Evolutionary conservation across 2,113 vertebrate genomes (phyloP).

Genomic region (Varanus salvator): DNA sequence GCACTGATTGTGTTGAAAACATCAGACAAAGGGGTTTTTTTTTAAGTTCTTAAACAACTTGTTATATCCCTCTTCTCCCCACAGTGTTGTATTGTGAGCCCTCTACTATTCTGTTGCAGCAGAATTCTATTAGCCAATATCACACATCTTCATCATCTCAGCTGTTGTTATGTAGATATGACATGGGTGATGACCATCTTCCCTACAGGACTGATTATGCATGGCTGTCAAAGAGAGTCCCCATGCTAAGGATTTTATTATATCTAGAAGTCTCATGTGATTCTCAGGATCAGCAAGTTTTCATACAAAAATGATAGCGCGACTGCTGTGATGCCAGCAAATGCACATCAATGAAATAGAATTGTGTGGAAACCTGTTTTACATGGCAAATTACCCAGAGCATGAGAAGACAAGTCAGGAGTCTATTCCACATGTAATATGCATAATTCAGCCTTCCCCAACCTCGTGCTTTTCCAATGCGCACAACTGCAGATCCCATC

Average conservation of each 20-base stretch:
- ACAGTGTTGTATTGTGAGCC: slow-evolving; percentile 40
- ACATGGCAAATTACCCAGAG: slow-evolving; percentile 59
- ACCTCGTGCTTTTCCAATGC: no score
- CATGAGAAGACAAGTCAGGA: slow-evolving; percentile 50
- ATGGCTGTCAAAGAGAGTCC: slow-evolving; percentile 49
- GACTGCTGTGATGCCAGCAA: slow-evolving; percentile 55
- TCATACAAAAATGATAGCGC: slow-evolving; percentile 53
- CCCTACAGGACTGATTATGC: slow-evolving; percentile 67
- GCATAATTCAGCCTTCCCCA: background rate
- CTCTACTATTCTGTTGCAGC: slow-evolving; percentile 33
- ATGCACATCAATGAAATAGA: slow-evolving; percentile 34
- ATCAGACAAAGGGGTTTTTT: slow-evolving; percentile 7
- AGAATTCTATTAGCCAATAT: slow-evolving; percentile 64
- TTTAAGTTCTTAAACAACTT: slow-evolving; percentile 48
- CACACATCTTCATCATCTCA: slow-evolving; percentile 33
- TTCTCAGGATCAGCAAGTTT: slow-evolving; percentile 63
- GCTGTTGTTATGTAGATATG: slow-evolving; percentile 72
- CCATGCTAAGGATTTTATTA: slow-evolving; percentile 51
- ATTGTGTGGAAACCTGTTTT: slow-evolving; percentile 60
- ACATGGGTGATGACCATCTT: slow-evolving; percentile 49
- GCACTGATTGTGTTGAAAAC: background rate
- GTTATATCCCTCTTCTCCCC: slow-evolving; percentile 44
- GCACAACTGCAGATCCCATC: no score
- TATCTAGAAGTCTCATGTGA: slow-evolving; percentile 41
- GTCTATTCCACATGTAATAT: slow-evolving; percentile 23